Base-by-base conservation (phyloP, 2,888 invertebrate genomes). In the Epirrhoe alternata region DNA sequence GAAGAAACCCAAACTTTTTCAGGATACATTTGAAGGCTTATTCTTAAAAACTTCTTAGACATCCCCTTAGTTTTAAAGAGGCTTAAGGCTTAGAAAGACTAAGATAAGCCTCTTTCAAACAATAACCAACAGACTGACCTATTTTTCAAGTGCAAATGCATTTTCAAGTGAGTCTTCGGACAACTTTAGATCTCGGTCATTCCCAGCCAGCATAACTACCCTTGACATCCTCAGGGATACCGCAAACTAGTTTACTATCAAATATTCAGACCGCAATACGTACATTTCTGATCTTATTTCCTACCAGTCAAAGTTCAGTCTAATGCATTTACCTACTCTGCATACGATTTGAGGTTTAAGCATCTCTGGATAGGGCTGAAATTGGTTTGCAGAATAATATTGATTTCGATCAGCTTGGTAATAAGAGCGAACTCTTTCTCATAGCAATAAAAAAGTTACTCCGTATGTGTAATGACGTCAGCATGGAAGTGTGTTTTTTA, bases 201-300 rank as follows among this genome's bases (percentile, higher is more conserved):
- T 47, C 52, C 24, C 47, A 35, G 47, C 35, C 60, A 16, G 42
- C 47, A 47, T 58, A 58, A 58, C 58, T 58, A 61, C 35, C 54
- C 47, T 38, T 49, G 49, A 55, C 61, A 55, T 61, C 54, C 49
- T 49, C 54, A 38, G 61, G 56, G 62, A 56, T 3, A 42, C 58
- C 64, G n/a, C 63, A 53, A 58, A 58, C 58, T 53, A 53, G 53
- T 53, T 64, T 58, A 57, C 56, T 16, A 45, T 63, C 47, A 53
- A 58, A 58, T 53, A 64, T 64, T 64, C 64, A 64, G 35, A 53
- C 64, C 45, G 47, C 64, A 52, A 42, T 35, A 45, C 50, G 38
- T 61, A 49, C 38, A 33, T 57, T 50, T 49, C 47, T 53, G 53
- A 38, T 66, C 42, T 52, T 66, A 61, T 61, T 66, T 47, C 56